Conservation (phyloP, 2,797 vertebrate genomes). For the Argentina silus region DNA sequence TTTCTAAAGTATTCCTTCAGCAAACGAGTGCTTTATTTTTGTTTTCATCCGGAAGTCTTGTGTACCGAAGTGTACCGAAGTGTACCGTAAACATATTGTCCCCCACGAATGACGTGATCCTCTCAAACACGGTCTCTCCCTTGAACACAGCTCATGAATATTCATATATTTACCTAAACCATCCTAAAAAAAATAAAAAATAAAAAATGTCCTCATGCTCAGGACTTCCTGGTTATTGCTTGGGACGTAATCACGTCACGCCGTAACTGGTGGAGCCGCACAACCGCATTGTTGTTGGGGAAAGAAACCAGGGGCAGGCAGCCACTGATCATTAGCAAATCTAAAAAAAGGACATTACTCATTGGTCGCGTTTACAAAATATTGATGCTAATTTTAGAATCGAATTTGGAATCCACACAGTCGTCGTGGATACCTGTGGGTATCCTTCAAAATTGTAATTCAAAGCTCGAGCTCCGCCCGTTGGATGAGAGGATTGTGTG, state of each 20-base stretch:
- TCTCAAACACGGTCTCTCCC: not conserved
- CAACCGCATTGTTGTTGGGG: constrained; percentile 85
- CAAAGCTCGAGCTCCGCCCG: constrained; percentile 57
- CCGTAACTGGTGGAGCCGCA: constrained; percentile 45
- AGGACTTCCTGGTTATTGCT: constrained; percentile 60
- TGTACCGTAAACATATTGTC: no score
- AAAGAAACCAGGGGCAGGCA: constrained; percentile 66
- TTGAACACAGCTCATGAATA: not conserved
- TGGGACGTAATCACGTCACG: constrained; percentile 63
- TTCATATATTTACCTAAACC: not conserved
- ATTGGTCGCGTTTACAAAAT: constrained; percentile 27
- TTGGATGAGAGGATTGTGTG: constrained; percentile 70
- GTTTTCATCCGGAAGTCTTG: no score
- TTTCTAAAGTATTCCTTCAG: no score
- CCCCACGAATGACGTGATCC: no score
- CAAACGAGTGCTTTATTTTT: no score
- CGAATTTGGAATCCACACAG: constrained; percentile 32
- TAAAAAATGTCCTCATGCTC: no score
- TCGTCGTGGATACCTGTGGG: constrained; percentile 66
- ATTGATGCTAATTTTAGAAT: constrained; percentile 7
- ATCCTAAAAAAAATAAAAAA: not conserved
- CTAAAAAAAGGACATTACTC: constrained; percentile 34
- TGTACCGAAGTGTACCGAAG: no score
- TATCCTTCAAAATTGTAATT: constrained; percentile 27
- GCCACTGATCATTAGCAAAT: constrained; percentile 51